phyloP scores from a whole-genome alignment of 2,888 invertebrate genomes.

The Cynaeus angustus region DNA sequence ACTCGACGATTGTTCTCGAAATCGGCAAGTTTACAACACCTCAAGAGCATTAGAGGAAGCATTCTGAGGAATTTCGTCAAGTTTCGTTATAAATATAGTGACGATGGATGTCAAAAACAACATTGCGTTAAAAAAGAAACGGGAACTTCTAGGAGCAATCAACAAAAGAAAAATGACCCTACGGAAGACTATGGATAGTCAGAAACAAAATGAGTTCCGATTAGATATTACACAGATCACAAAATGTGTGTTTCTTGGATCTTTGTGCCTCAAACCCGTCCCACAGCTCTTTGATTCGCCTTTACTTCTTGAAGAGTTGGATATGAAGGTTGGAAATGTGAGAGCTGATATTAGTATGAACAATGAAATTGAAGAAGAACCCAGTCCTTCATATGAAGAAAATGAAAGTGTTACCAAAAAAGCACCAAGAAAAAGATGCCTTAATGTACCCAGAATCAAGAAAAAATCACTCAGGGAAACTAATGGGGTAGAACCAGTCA shows the following conservation, averaged over 20 bases:
- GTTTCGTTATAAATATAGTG: not conserved
- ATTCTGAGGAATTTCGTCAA: not conserved
- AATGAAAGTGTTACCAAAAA: not conserved
- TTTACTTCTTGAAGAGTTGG: constrained; percentile 38
- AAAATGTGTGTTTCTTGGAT: constrained; percentile 61
- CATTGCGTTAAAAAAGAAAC: constrained; percentile 53
- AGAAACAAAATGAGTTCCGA: constrained; percentile 56
- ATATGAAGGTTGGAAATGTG: constrained; percentile 35
- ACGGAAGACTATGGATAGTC: constrained; percentile 54
- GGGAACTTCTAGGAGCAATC: constrained; percentile 52
- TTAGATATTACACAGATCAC: constrained; percentile 58
- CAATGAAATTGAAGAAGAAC: constrained; percentile 7
- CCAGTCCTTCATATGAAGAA: not conserved
- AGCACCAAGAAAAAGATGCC: constrained; percentile 6
- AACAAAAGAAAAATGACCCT: constrained; percentile 55
- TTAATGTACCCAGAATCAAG: constrained; percentile 15
- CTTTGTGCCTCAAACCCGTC: constrained; percentile 60
- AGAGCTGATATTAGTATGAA: constrained; percentile 3
- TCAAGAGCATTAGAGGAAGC: not conserved
- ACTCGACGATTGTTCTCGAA: not conserved
- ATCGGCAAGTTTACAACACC: not conserved
- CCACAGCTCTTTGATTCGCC: constrained; percentile 50
- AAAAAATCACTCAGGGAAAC: constrained; percentile 21
- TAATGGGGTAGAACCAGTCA: constrained; percentile 4
- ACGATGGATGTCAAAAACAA: constrained; percentile 43